Evolutionary conservation across 2,113 vertebrate genomes (phyloP).

Genomic region (Clarias magur): DNA sequence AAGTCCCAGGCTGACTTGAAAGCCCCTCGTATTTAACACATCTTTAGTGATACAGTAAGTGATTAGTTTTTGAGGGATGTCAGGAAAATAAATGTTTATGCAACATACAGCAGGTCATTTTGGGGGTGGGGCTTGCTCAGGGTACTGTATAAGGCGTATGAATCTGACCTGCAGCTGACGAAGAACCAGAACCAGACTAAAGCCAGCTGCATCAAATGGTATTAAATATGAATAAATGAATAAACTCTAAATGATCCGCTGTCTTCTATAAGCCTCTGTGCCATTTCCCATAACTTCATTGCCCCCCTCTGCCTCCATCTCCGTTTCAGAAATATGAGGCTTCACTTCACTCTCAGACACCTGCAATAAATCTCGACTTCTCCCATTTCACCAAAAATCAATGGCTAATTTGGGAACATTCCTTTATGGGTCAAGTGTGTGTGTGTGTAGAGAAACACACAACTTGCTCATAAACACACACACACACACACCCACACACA

Average conservation of each 20-base stretch:
- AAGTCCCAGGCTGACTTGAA: no score
- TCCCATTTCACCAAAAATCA: slow-evolving; percentile 66
- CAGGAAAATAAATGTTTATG: not conserved
- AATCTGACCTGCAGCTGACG: slow-evolving; percentile 30
- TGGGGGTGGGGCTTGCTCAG: no score
- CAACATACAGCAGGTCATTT: not conserved
- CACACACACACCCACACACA: slow-evolving; percentile 21
- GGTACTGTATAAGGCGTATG: slow-evolving; percentile 25
- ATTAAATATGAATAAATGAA: slow-evolving; percentile 60
- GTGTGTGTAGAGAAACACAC: slow-evolving; percentile 10
- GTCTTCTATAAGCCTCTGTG: slow-evolving; percentile 29
- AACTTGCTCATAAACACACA: no score
- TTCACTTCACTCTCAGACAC: slow-evolving; percentile 46
- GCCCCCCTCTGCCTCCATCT: slow-evolving; percentile 22
- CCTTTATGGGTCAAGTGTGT: slow-evolving; percentile 34
- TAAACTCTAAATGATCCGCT: slow-evolving; percentile 56
- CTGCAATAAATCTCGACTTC: slow-evolving; percentile 65
- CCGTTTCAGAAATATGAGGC: slow-evolving; percentile 54
- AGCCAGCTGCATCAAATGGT: slow-evolving; percentile 16
- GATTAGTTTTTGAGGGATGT: not conserved
- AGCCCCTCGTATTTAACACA: no score
- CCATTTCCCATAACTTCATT: slow-evolving; percentile 55
- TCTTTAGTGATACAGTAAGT: no score
- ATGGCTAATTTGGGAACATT: slow-evolving; percentile 65
- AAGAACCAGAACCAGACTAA: slow-evolving; percentile 3